Evolutionary conservation across 2,888 invertebrate species (phyloP).

Genomic region (Chironomus tentans): DNA sequence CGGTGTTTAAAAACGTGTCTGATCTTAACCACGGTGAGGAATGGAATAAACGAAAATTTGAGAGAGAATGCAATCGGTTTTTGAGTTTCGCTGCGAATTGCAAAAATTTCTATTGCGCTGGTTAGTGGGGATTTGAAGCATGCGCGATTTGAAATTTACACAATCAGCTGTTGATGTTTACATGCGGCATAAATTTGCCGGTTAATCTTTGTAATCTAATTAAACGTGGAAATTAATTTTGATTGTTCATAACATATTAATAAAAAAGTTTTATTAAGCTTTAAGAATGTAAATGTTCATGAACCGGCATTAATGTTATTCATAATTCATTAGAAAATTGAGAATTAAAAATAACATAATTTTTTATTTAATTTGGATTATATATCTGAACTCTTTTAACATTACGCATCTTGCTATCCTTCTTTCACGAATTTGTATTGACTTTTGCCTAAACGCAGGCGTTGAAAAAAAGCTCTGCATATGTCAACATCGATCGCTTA

Average conservation of each 20-base stretch:
- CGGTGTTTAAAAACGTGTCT: slow-evolving; percentile 25
- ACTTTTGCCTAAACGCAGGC: slow-evolving; percentile 24
- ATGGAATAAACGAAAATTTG: slow-evolving; percentile 19
- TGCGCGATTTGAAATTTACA: not conserved
- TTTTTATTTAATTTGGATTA: not conserved
- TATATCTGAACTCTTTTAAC: not conserved
- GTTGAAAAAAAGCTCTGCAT: not conserved
- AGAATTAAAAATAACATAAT: not conserved
- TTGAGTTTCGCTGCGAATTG: not conserved
- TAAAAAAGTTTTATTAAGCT: not conserved
- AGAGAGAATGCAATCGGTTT: slow-evolving; percentile 20
- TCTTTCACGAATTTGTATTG: slow-evolving; percentile 20
- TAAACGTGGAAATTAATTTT: too few species aligned
- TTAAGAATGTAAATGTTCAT: not conserved
- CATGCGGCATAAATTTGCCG: not conserved
- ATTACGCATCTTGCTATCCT: not conserved
- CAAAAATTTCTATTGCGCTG: slow-evolving; percentile 2
- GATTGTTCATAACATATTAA: too few species aligned
- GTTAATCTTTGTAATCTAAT: not conserved
- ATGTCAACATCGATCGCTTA: not conserved
- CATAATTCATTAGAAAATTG: not conserved
- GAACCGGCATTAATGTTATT: not conserved
- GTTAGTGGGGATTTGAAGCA: slow-evolving; percentile 13
- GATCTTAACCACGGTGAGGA: slow-evolving; percentile 22
- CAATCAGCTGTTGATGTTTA: slow-evolving; percentile 19